Evolutionary conservation across 2,797 vertebrate species (phyloP).

Genomic region (Pangasius larnaudii): DNA sequence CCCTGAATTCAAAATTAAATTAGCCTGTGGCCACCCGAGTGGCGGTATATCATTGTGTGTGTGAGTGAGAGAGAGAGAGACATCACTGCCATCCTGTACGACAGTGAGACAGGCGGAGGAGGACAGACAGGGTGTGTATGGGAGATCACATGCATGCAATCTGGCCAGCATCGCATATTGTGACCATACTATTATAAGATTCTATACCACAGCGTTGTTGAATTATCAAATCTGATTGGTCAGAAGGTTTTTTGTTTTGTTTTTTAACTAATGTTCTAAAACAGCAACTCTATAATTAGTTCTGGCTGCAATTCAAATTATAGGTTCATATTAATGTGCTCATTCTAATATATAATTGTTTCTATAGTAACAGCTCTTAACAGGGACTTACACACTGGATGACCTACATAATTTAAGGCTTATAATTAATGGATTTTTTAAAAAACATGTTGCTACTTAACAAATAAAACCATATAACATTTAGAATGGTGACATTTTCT

Average conservation of each 20-base stretch:
- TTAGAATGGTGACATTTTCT: neutral
- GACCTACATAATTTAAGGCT: neutral
- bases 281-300: neutral
- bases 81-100: neutral
- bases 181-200: slow-evolving; percentile 2
- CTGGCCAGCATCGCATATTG: neutral
- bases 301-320: neutral
- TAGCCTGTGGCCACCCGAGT: slow-evolving; percentile 38
- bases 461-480: neutral
- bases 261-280: neutral
- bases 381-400: no score
- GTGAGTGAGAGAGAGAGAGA: neutral
- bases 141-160: neutral
- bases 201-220: neutral
- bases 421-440: neutral
- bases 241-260: neutral
- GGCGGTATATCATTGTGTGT: slow-evolving; percentile 11
- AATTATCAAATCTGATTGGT: neutral
- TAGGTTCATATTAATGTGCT: neutral
- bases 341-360: neutral
- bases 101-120: slow-evolving; percentile 10
- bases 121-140: slow-evolving; percentile 44
- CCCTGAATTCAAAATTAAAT: slow-evolving; percentile 19
- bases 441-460: neutral
- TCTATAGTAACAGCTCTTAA: neutral